Evolutionary conservation across 2,888 invertebrate genomes (phyloP), one percentile per base, ranked within the genome.

Genomic region (Pyrgus malvae): DNA sequence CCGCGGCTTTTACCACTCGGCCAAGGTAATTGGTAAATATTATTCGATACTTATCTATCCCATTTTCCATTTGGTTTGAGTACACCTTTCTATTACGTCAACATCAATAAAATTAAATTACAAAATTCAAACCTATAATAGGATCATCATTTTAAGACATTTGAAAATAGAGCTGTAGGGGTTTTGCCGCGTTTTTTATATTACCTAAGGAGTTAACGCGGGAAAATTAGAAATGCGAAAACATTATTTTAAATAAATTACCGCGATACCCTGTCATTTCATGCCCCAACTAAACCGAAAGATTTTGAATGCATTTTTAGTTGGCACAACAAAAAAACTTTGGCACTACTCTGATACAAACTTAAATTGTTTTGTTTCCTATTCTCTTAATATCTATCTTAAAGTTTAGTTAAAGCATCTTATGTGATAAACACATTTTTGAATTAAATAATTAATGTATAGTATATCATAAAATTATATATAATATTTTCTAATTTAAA

Each of bases 351-450:
- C 73, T 74, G 79, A 79, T 70, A 62, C 64, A 75, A 71, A 4
- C 64, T 54, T 56, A 56, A 42, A 59, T 58, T 57, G 29, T 51
- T 53, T 53, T 44, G 51, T 61, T 64, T 64, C 38, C 48, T 58
- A 62, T 58, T 64, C 67, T 69, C 76, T 76, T 83, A 82, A 68
- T 72, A 57, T 67, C 83, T 86, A 84, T 80, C 87, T 89, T 89
- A 88, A 62, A 78, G 66, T 80, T 74, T 90, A 89, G 80, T 90
- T 90, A 90, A 90, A 90, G 89, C 89, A 76, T 74, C 74, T 72
- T 78, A 78, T 80, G 80, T 86, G 80, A 61, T 65, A 67, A 75
- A 83, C 80, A 79, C 73, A 74, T 74, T 74, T 62, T 59, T 53
- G 58, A 63, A 35, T 48, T 46, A 45, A 50, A 53, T 42, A 41